Evolutionary conservation across 2,888 invertebrate species (phyloP).

Genomic region (Leuctra nigra): DNA sequence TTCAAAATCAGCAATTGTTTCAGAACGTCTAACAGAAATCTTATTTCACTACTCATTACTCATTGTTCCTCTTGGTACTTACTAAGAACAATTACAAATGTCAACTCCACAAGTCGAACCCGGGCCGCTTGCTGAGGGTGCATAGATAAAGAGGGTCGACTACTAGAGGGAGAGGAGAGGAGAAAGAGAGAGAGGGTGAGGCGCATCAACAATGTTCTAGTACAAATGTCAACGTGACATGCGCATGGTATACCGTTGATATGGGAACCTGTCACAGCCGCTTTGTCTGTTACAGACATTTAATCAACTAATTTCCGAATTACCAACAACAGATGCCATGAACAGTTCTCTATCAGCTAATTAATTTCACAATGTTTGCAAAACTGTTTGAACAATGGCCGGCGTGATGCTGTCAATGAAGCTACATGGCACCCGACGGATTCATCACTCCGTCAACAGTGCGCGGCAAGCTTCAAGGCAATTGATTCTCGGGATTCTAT

Average conservation of each 20-base stretch:
- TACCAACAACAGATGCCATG: conserved; percentile 18
- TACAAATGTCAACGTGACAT: conserved; percentile 12
- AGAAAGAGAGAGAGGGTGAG: not conserved
- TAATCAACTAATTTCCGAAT: conserved; percentile 20
- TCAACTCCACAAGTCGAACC: too few species aligned
- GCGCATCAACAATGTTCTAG: not conserved
- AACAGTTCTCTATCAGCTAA: conserved; percentile 19
- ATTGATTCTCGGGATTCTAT: too few species aligned
- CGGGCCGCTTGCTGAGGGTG: too few species aligned
- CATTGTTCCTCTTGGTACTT: too few species aligned
- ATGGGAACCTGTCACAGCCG: conserved; percentile 13
- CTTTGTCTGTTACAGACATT: conserved; percentile 16
- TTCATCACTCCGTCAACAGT: too few species aligned
- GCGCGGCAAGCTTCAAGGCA: too few species aligned
- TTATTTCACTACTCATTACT: too few species aligned
- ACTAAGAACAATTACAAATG: too few species aligned
- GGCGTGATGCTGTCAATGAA: conserved; percentile 12
- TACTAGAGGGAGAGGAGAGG: too few species aligned
- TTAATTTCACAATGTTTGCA: conserved; percentile 19
- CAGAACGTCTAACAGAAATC: too few species aligned
- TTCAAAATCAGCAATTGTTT: too few species aligned
- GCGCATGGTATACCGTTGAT: conserved; percentile 2
- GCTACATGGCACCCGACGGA: not conserved
- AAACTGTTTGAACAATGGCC: conserved; percentile 16
- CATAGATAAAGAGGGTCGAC: too few species aligned